Evolutionary conservation across 2,797 vertebrate genomes (phyloP).

Genomic region (Natrix natrix): DNA sequence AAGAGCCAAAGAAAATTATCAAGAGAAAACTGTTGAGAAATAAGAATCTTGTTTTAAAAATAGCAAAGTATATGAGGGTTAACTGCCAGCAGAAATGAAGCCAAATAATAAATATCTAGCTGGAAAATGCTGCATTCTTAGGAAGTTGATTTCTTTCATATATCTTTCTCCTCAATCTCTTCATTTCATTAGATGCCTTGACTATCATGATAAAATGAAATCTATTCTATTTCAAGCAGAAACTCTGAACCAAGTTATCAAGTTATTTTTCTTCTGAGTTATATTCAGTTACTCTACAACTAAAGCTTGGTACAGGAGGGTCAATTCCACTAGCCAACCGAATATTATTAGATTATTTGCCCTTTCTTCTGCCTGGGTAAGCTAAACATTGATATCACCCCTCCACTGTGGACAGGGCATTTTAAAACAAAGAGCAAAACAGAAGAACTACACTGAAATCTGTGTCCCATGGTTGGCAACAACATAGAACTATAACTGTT

Average conservation of each 20-base stretch:
- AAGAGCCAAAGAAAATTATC: neutral
- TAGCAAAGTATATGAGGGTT: neutral
- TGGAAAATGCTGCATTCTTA: conserved; percentile 24
- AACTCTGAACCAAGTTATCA: conserved; percentile 58
- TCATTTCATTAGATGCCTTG: conserved; percentile 44
- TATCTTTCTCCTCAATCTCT: conserved; percentile 50
- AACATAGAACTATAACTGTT: neutral
- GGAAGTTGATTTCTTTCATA: conserved; percentile 43
- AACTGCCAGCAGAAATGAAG: neutral
- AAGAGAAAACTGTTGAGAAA: neutral
- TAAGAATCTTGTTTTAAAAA: neutral
- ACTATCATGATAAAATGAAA: conserved; percentile 35
- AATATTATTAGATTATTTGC: neutral
- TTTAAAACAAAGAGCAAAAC: neutral
- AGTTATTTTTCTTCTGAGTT: conserved; percentile 62
- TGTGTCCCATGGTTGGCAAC: neutral
- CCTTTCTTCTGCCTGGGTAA: neutral
- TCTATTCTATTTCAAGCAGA: conserved; percentile 48
- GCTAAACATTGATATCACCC: too few relatives aligned
- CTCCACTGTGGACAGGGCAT: neutral
- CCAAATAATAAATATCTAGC: conserved; percentile 18
- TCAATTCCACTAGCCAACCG: neutral
- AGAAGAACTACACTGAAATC: neutral
- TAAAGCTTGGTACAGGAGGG: neutral
- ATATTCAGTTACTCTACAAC: conserved; percentile 40